Conservation (phyloP, 2,888 invertebrate species). For the Zele albiditarsus region DNA sequence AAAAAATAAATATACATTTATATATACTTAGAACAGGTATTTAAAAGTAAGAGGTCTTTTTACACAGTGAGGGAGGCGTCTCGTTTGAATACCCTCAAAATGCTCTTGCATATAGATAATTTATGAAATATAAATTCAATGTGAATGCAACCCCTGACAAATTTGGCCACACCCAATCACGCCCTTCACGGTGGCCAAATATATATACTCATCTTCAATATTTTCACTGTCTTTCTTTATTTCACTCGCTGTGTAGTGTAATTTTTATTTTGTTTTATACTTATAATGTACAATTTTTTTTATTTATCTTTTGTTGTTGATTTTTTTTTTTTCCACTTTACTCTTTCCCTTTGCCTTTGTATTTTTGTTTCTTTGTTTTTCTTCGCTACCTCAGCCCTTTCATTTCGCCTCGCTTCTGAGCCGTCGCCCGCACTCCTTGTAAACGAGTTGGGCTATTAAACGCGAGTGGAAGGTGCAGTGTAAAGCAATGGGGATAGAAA, state of each 20-base stretch:
- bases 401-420: conserved; percentile 13
- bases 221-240: conserved; percentile 19
- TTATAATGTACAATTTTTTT: conserved; percentile 2
- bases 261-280: conserved; percentile 30
- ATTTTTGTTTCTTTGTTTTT: conserved; percentile 36
- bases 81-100: conserved; percentile 17
- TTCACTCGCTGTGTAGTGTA: background rate
- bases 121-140: conserved; percentile 66
- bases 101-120: conserved; percentile 51
- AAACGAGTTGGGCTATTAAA: conserved; percentile 58
- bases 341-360: no score
- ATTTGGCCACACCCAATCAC: conserved; percentile 69
- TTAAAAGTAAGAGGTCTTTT: background rate
- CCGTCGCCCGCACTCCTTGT: conserved; percentile 35
- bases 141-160: conserved; percentile 64
- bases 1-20: background rate
- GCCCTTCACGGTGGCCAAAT: conserved; percentile 54
- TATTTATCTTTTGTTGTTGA: no score
- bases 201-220: background rate
- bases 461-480: conserved; percentile 31
- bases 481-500: conserved; percentile 29
- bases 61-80: background rate
- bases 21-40: background rate
- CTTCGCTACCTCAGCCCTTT: conserved; percentile 33
- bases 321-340: no score